Evolutionary conservation across 2,797 vertebrate genomes (phyloP).

Genomic region (Microctenopoma stevenorrisi): DNA sequence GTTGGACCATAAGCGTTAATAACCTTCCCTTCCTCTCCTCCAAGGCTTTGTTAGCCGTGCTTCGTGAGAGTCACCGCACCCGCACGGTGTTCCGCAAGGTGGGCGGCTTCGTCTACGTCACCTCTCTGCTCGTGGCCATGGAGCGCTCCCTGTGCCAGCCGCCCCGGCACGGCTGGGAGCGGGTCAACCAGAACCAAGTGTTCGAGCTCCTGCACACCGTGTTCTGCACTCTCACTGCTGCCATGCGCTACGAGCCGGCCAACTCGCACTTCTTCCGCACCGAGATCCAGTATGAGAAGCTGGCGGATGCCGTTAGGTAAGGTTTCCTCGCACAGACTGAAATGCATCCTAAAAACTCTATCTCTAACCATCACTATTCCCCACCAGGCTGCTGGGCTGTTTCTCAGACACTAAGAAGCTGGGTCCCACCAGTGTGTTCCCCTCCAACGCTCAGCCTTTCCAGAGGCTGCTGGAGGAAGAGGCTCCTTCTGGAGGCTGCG

Average conservation of each 20-base stretch:
- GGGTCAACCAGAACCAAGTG: conserved; percentile 94
- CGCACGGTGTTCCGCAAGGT: conserved; percentile 97
- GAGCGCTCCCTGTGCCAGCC: conserved; percentile 92
- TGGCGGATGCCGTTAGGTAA: conserved; percentile 92
- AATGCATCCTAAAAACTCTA: no score
- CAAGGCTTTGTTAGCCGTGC: conserved; percentile 90
- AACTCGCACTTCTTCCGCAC: conserved; percentile 98
- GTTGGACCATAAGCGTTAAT: no score
- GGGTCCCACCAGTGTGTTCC: conserved; percentile 86
- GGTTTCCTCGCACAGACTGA: neutral
- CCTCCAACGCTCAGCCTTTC: conserved; percentile 94
- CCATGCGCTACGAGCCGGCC: conserved; percentile 99
- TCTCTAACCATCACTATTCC: fast-evolving
- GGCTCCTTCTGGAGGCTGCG: conserved; percentile 68
- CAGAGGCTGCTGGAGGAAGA: conserved; percentile 96
- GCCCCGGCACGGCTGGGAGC: conserved; percentile 92
- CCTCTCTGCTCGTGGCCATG: conserved; percentile 96
- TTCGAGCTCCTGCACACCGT: conserved; percentile 95
- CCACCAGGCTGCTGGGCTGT: conserved; percentile 91
- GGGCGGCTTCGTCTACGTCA: conserved; percentile 97
- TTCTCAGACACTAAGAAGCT: conserved; percentile 96
- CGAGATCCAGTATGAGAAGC: conserved; percentile 98
- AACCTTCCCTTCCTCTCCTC: neutral
- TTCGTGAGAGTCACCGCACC: conserved; percentile 95
- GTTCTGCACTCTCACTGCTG: conserved; percentile 94